A percentile compares a stretch with the other conserved stretches of the same genome.
These are phyloP conservation scores for Liodrosophila aerea DNA, from an alignment of 2,888 invertebrate genomes.

Conservation along the genomic window DNA sequence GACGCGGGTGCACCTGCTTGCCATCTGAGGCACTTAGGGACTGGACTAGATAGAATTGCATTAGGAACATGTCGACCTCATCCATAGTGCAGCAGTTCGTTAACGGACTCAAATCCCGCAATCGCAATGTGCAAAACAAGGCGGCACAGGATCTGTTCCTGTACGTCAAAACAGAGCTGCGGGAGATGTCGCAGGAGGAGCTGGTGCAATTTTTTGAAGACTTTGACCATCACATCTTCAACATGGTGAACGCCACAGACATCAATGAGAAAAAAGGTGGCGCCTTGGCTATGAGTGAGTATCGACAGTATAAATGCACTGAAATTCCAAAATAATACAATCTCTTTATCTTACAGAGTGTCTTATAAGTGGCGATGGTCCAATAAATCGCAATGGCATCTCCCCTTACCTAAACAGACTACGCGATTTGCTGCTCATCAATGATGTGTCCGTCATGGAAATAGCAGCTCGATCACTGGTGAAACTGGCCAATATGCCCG, in stretches of 20 bases:
- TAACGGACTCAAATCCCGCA: conserved; percentile 92
- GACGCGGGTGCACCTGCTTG: conserved; percentile 69
- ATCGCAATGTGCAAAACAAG: conserved; percentile 92
- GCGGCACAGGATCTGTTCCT: conserved; percentile 94
- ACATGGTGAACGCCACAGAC: conserved; percentile 97
- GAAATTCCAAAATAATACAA: too few species aligned
- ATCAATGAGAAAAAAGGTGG: conserved; percentile 97
- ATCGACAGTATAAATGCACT: too few species aligned
- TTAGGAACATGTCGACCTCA: conserved; percentile 79
- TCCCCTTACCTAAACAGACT: conserved; percentile 96
- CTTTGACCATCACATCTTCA: conserved; percentile 97
- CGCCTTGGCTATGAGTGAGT: conserved; percentile 93
- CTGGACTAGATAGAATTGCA: not conserved
- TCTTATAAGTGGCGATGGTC: conserved; percentile 95
- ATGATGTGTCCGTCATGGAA: conserved; percentile 97
- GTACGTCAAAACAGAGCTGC: conserved; percentile 94
- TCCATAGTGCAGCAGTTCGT: conserved; percentile 90
- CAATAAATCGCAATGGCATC: conserved; percentile 94
- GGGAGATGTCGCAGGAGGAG: conserved; percentile 95
- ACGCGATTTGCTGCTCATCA: conserved; percentile 93
- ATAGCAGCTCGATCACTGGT: conserved; percentile 97
- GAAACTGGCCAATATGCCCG: conserved; percentile 93
- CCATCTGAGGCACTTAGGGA: conserved; percentile 23
- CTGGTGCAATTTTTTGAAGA: conserved; percentile 95
- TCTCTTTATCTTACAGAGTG: conserved; percentile 86